Base-by-base conservation (phyloP, 2,888 invertebrate species). In the Oxycera nigricornis region DNA sequence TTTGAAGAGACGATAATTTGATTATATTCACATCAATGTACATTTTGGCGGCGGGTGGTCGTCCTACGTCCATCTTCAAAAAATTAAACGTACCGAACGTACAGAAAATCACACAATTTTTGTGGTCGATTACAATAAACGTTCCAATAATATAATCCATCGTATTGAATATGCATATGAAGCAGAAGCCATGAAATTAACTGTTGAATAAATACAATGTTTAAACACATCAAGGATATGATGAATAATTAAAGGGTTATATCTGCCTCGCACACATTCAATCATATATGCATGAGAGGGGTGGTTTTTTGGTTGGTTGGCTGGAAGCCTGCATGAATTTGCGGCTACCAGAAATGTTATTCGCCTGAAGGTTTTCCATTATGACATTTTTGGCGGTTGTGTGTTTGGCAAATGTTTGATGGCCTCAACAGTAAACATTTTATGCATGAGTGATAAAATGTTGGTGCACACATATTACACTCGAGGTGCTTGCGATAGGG, bases 381-480 rank as follows among this genome's bases (percentile, higher is more conserved):
- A 59, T 26, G 30, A n/a, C 28, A 30, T 30, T 28, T 59, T 59
- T 30, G 26, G 26, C 7, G 59, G 59, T 30, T 2, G 7, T 28
- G 9, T 28, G 59, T 59, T n/a, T 59, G n/a, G 3, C 11, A 59
- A 30, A 30, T 17, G 24, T 59, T 59, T 59, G 59, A 59, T 59
- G 26, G 30, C 59, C 24, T 9, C 20, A 59, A 59, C 59, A 59
- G 59, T 59, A 59, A 59, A 59, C 59, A 30, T 9, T 59, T 59
- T 59, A 59, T 59, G 59, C 28, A 30, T 59, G 28, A 59, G 59
- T 59, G 59, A 59, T 59, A 59, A 59, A 59, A 59, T 26, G 30
- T 14, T 24, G 3, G 22, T 55, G 55, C 24, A n/a, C 24, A 24
- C 20, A 9, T 11, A 14, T 26, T 7, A 9, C 14, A 22, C 28